Conservation (phyloP, 2,888 invertebrate genomes). For the Venustoraphidia nigricollis region DNA sequence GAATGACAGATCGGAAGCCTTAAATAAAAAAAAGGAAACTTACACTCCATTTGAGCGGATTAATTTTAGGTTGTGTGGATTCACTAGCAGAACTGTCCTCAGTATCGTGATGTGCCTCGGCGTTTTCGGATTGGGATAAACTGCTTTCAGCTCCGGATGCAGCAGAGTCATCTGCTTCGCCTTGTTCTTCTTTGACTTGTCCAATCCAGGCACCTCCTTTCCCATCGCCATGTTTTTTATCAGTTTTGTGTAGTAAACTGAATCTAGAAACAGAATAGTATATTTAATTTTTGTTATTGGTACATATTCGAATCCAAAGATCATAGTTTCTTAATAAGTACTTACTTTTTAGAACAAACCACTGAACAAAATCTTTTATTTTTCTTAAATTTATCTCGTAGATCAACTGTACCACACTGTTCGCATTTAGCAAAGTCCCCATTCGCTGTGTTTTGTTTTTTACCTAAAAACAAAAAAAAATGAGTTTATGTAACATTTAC, state of each 20-base stretch:
- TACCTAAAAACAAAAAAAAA: conserved; percentile 32
- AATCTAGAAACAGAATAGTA: too few species aligned
- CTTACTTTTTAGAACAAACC: conserved; percentile 46
- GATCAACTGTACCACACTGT: conserved; percentile 52
- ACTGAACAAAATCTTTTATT: conserved; percentile 63
- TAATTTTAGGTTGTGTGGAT: conserved; percentile 29
- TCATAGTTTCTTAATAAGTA: conserved; percentile 7
- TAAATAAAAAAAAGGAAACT: conserved; percentile 16
- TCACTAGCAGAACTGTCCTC: conserved; percentile 27
- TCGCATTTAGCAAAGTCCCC: conserved; percentile 51
- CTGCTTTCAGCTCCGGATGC: conserved; percentile 29
- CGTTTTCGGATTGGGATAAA: conserved; percentile 23
- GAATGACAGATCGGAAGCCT: background rate
- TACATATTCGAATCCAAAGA: too few species aligned
- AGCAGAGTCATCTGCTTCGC: conserved; percentile 28
- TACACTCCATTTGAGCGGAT: conserved; percentile 51
- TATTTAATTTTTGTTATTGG: too few species aligned
- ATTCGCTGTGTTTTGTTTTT: conserved; percentile 32
- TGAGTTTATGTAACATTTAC: too few species aligned
- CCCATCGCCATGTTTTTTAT: conserved; percentile 17
- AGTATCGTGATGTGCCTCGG: conserved; percentile 18
- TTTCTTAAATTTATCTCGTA: conserved; percentile 51
- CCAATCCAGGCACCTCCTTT: conserved; percentile 17
- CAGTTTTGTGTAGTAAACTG: conserved; percentile 1
- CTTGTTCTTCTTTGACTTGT: conserved; percentile 23